Evolutionary conservation across 2,797 vertebrate species (phyloP), one percentile per base, ranked within the genome.

Genomic region (Sebastes flavidus): DNA sequence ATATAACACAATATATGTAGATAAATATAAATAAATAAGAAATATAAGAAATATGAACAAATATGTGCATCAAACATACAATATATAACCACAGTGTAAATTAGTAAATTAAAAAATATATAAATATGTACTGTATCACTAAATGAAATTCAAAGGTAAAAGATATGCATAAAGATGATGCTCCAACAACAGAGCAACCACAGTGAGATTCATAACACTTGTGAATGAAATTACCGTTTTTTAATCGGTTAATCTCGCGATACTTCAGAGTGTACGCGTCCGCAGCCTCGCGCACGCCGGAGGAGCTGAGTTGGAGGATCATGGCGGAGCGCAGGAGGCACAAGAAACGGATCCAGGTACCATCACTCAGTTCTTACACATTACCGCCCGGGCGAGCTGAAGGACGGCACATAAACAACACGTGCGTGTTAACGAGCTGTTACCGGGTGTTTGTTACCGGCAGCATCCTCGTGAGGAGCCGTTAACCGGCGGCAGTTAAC

Each of bases 251-350:
- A 71, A 0, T 93, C 89, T 94, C 94, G 93, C 94, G 94, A 93
- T 84, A 90, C 30, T 76, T 4, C 22, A 11, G 8, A 11, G 3
- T 3, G 4, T 65, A 65, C 74, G 87, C 87, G 81, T 75, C 72
- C 85, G 70, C 87, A 61, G 32, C 32, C 34, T 83, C 79, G 78
- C 92, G 90, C 95, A 95, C 96, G 95, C 96, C 95, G 46, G 84
- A 94, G 91, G 85, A 95, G 94, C 92, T 92, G 95, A 96, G 94
- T 93, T 95, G 93, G 96, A 97, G 96, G 95, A 98, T 98, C 96
- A 98, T 99, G 98, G 98, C 97, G 97, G 98, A 99, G 89, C 98
- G 98, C 95, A 97, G 97, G 96, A 96, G 96, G 90, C 97, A 98
- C 84, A 99, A 99, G 97, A 99, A 99, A 90, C 97, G 98, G 93